These are phyloP conservation scores for Muraenolepis orangiensis DNA, from an alignment of 2,797 vertebrate genomes.

Conservation along the genomic window DNA sequence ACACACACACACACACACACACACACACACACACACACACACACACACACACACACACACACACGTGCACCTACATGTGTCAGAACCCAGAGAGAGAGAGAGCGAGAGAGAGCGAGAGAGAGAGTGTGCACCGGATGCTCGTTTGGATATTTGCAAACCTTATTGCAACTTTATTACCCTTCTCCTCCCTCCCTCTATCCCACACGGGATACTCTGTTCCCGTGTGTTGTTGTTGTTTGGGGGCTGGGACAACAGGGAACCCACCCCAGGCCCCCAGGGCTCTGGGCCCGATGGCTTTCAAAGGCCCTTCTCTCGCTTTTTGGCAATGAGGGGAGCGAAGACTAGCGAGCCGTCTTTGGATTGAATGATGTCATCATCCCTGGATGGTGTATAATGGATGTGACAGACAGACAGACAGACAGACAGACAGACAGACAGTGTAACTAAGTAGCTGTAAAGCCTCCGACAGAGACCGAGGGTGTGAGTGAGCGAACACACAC, in stretches of 20 bases:
- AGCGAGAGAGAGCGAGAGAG: slow-evolving; percentile 7
- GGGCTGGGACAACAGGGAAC: too few relatives aligned
- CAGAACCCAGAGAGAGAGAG: slow-evolving; percentile 3
- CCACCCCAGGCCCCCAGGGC: too few relatives aligned
- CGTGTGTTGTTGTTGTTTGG: slow-evolving; percentile 5
- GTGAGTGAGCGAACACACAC: too few relatives aligned
- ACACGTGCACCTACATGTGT: slow-evolving; percentile 2
- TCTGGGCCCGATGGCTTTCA: not conserved
- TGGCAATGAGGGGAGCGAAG: too few relatives aligned
- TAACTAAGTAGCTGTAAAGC: too few relatives aligned
- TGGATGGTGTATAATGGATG: too few relatives aligned
- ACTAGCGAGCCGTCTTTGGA: too few relatives aligned
- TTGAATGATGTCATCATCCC: too few relatives aligned
- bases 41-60: not conserved
- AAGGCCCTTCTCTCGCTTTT: not conserved
- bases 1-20: slow-evolving; percentile 5
- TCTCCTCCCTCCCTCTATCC: too few relatives aligned
- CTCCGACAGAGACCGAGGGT: too few relatives aligned
- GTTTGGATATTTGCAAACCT: not conserved
- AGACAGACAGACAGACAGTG: too few relatives aligned
- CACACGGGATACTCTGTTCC: not conserved
- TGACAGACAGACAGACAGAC: too few relatives aligned
- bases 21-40: slow-evolving; percentile 6
- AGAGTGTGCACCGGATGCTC: not conserved
- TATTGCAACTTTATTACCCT: slow-evolving; percentile 10